A percentile compares a stretch with the other conserved stretches of the same genome.
These are phyloP conservation scores for Emmelina monodactyla DNA, from an alignment of 2,888 invertebrate species.

Conservation along the genomic window DNA sequence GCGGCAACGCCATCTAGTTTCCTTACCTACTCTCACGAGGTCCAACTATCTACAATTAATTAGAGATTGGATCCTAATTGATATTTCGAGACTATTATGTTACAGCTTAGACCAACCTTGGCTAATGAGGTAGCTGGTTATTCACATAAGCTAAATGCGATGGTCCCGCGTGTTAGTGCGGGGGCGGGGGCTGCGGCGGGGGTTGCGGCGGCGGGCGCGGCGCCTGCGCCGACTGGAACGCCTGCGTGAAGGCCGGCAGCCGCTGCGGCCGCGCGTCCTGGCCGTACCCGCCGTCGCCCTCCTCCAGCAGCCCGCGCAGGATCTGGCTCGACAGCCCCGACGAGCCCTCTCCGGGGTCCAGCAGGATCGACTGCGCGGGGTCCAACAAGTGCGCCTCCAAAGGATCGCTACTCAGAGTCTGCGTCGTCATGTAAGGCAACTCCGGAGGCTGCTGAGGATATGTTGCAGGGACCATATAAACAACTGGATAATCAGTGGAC, in stretches of 20 bases:
- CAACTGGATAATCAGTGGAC: conserved; percentile 39
- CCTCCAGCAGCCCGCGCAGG: conserved; percentile 35
- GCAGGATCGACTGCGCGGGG: conserved; percentile 35
- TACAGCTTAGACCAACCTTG: conserved; percentile 58
- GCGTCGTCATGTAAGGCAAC: conserved; percentile 31
- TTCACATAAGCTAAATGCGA: conserved; percentile 54
- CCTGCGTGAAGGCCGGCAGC: conserved; percentile 57
- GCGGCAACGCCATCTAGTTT: conserved; percentile 26
- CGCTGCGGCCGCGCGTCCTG: conserved; percentile 41
- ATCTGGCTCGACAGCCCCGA: conserved; percentile 48
- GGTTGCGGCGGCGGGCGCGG: conserved; percentile 56
- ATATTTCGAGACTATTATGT: conserved; percentile 31
- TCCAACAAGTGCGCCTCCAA: conserved; percentile 38
- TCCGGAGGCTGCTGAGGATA: conserved; percentile 36
- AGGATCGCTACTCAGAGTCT: conserved; percentile 29
- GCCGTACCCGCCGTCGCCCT: conserved; percentile 24
- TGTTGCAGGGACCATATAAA: conserved; percentile 43
- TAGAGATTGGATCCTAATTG: too few species aligned
- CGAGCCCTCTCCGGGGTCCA: conserved; percentile 54
- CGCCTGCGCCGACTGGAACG: conserved; percentile 49
- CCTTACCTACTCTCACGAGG: conserved; percentile 22
- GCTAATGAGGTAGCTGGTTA: conserved; percentile 60
- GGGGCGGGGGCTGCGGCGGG: conserved; percentile 49
- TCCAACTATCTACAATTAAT: too few species aligned
- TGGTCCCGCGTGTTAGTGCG: conserved; percentile 38